Base-by-base conservation (phyloP, 2,113 vertebrate genomes). In the Chrysochloris asiatica region DNA sequence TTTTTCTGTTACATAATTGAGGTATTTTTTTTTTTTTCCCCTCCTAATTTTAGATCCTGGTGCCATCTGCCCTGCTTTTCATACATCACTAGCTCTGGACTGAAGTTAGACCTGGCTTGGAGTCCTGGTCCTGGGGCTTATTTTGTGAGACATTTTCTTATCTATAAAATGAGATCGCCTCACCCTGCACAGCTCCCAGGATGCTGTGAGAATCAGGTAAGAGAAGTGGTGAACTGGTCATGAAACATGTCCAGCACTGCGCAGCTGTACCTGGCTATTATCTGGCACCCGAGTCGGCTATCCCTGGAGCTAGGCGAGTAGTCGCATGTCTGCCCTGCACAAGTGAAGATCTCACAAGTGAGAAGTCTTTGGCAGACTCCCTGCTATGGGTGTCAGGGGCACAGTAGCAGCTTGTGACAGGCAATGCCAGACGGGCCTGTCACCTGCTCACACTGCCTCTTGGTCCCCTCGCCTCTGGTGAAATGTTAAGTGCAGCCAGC, bases 31-130 rank as follows among this genome's bases (percentile, higher is more conserved):
- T 30, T 26, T n/a, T 61, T 38, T 26, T 56, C 65, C 90, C 76
- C 90, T 88, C 94, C 84, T 90, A 92, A 88, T 95, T 96, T 95
- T 92, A 95, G 93, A 94, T 93, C 90, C 61, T 81, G 77, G 83
- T 86, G 56, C 90, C 93, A 94, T 95, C 94, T 94, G 92, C 92
- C 90, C 65, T 61, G 90, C 21, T 96, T 90, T 90, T 80, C 47
- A 83, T 72, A 72, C 86, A 77, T 90, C 65, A 21, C 80, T 38
- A 81, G 48, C 88, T 91, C 92, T 4, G 6, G 85, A 48, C 79
- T 96, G 88, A 95, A 92, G 95, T 95, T 91, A 93, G 88, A 78
- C 59, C 63, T 65, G 94, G 83, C 41, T 43, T 73, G 80, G 89
- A 52, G 26, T 12, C 24, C 38, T 1, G 10, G 71, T 81, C 65